These are phyloP conservation scores for Cistogaster globosa DNA, from an alignment of 2,888 invertebrate genomes.

Conservation along the genomic window DNA sequence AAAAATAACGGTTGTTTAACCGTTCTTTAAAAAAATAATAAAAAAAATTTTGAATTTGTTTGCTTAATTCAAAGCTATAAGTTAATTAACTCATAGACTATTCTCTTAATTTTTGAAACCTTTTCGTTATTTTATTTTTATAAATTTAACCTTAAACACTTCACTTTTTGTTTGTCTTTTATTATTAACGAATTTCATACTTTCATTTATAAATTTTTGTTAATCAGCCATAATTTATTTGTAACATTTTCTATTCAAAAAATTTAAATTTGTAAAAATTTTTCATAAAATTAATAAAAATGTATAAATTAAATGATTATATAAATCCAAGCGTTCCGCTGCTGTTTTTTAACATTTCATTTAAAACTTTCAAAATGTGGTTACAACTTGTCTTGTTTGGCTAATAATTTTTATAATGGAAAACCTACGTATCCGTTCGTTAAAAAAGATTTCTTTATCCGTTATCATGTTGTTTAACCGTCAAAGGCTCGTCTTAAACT, in stretches of 20 bases:
- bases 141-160: not conserved
- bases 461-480: conserved; percentile 68
- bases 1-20: not conserved
- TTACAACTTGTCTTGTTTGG: not conserved
- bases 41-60: not conserved
- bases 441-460: conserved; percentile 51
- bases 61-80: no score
- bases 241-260: conserved; percentile 1
- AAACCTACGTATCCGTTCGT: conserved; percentile 11
- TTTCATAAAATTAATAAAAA: conserved; percentile 4
- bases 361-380: conserved; percentile 19
- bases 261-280: conserved; percentile 4
- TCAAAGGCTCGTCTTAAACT: conserved; percentile 77
- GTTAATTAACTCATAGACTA: no score
- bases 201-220: conserved; percentile 41
- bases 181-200: conserved; percentile 13
- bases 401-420: not conserved
- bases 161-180: not conserved
- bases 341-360: not conserved
- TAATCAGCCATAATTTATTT: not conserved
- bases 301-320: conserved; percentile 39
- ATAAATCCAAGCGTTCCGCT: not conserved
- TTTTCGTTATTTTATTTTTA: not conserved
- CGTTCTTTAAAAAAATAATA: no score
- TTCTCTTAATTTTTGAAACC: not conserved